Conservation (phyloP, 2,797 vertebrate genomes). For the Amphiprion clarkii region DNA sequence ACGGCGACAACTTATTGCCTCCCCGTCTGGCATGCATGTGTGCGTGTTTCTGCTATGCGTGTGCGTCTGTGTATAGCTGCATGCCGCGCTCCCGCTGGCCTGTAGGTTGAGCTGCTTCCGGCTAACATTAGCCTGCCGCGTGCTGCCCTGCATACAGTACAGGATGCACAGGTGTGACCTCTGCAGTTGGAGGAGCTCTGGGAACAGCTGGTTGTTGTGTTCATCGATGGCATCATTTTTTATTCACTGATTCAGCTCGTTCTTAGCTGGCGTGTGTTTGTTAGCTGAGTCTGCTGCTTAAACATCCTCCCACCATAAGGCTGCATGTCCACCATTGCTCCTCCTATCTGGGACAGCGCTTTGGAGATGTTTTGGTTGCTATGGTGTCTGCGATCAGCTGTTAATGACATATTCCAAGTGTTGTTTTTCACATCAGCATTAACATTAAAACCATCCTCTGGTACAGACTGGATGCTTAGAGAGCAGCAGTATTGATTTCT, state of each 20-base stretch:
- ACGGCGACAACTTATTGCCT: neutral
- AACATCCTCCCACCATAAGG: too few relatives aligned
- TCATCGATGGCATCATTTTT: neutral
- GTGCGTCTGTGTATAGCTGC: neutral
- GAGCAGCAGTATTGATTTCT: too few relatives aligned
- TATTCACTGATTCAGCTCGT: neutral
- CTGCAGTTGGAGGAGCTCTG: neutral
- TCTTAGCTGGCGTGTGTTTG: neutral
- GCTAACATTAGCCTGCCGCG: slow-evolving; percentile 30
- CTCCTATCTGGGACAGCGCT: too few relatives aligned
- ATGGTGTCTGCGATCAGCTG: too few relatives aligned
- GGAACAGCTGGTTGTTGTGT: slow-evolving; percentile 1
- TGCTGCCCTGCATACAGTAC: neutral
- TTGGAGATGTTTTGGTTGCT: too few relatives aligned
- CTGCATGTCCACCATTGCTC: too few relatives aligned
- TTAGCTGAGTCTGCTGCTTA: too few relatives aligned
- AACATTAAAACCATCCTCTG: too few relatives aligned
- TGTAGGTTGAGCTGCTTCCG: slow-evolving; percentile 10
- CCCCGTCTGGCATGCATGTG: neutral
- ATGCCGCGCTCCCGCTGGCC: neutral
- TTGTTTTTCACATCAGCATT: too few relatives aligned
- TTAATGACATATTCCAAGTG: too few relatives aligned
- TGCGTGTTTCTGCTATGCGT: neutral
- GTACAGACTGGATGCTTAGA: too few relatives aligned
- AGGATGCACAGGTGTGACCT: slow-evolving; percentile 38